Conservation (phyloP, 2,888 invertebrate species). For the Hoplodrina blanda region DNA sequence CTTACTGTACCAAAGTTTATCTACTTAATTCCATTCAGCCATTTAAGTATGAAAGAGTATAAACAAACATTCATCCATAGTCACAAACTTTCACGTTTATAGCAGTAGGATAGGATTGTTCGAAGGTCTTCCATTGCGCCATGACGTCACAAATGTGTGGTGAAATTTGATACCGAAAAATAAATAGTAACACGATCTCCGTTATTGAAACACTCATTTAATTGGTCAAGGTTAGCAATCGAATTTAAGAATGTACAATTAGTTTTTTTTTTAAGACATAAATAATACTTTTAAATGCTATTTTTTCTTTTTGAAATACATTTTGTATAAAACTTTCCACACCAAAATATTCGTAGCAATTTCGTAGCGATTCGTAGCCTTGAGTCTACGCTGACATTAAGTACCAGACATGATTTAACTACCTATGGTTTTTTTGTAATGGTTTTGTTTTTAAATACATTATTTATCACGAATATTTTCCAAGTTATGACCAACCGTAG, state of each 20-base stretch:
- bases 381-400: slow-evolving; percentile 1
- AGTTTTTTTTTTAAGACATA: not conserved
- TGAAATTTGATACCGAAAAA: not conserved
- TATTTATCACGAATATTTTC: not conserved
- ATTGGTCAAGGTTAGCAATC: not conserved
- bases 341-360: not conserved
- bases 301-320: not conserved
- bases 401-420: not conserved
- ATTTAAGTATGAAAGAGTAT: too few relatives aligned
- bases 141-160: not conserved
- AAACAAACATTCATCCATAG: too few relatives aligned
- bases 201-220: not conserved
- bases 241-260: not conserved
- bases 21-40: too few relatives aligned
- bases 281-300: not conserved
- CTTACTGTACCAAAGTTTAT: too few relatives aligned
- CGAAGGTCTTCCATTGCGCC: not conserved
- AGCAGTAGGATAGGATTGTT: not conserved
- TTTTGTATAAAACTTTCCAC: not conserved
- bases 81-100: too few relatives aligned
- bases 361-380: not conserved
- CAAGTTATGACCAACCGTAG: not conserved
- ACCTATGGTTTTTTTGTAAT: not conserved
- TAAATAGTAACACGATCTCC: not conserved
- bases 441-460: not conserved